Evolutionary conservation across 35 echinoderm and acorn worm species (phyloP), one percentile per base, ranked within the genome.

Genomic region (Amphiura filiformis): DNA sequence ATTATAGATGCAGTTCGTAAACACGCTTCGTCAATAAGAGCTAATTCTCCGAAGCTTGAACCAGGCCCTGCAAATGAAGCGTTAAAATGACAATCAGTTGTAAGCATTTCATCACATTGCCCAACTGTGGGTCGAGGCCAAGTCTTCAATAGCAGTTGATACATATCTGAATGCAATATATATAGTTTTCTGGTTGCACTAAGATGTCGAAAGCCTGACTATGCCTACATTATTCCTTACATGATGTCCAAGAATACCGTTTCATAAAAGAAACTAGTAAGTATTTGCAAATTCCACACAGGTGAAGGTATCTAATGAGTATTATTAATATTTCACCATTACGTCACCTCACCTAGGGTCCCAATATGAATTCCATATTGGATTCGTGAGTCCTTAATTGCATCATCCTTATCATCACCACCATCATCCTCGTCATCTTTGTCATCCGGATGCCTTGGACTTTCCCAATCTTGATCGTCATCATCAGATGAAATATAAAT

Each of bases 11-110:
- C 94, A 35, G 87, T 92, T 40, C 94, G 78, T 39, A 86, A 80
- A 33, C 83, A 89, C 26, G 47, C 87, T 37, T 84, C 37, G 28
- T 90, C 75, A 15, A 96, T 92, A 1, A 96, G 42, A 32, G 94
- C 94, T 35, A 96, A 32, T 39, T 96, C 94, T 1, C 94, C 94
- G 42, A 96, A 96, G 64, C 94, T 96, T 20, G 76, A 65, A 36
- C 94, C 94, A 12, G 94, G 39, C 39, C 93, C 92, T 93, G 12
- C 0, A 31, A 81, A 56, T n/a, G n/a, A n/a, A n/a, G n/a, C n/a
- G n/a, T n/a, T n/a, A 41, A 47, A 33, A 75, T 34, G 33, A 76
- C 30, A 36, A 75, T 75, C 33, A 22, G 4, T 75, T 17, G 3
- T 1, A 34, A 31, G 28, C 9, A 22, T 2, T 31, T 9, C 9